phyloP scores from a whole-genome alignment of 1,140 invertebrate species.

The Bombus picipes region DNA sequence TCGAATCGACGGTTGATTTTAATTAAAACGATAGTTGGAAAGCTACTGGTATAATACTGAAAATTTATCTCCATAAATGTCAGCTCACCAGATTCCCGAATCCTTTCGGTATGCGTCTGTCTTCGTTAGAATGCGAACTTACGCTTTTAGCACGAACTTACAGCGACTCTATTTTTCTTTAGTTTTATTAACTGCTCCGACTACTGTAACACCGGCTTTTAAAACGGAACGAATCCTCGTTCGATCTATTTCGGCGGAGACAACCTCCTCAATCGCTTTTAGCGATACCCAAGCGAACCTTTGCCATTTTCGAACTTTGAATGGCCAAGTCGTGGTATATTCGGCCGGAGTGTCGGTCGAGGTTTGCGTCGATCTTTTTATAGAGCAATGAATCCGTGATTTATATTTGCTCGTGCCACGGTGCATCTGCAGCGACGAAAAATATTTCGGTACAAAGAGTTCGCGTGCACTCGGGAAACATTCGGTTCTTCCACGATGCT shows the following conservation, averaged over 20 bases:
- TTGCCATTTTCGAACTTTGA: slow-evolving; percentile 24
- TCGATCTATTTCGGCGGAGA: slow-evolving; percentile 25
- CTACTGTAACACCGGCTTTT: neutral
- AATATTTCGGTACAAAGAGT: neutral
- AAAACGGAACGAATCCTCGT: neutral
- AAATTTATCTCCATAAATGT: too few species aligned
- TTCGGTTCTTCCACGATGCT: neutral
- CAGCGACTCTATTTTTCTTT: neutral
- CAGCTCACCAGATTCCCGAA: too few species aligned
- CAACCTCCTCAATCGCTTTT: slow-evolving; percentile 2
- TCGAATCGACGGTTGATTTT: neutral
- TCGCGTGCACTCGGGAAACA: neutral
- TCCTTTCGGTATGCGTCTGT: too few species aligned
- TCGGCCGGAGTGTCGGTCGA: neutral
- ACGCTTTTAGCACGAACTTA: neutral
- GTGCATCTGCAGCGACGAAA: neutral
- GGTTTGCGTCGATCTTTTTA: slow-evolving; percentile 4
- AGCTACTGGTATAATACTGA: too few species aligned
- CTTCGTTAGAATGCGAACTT: neutral
- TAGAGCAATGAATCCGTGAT: slow-evolving; percentile 19
- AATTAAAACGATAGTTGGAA: neutral
- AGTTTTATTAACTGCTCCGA: neutral
- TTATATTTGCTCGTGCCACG: neutral
- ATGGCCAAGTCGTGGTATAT: neutral
- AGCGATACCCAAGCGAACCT: neutral